Evolutionary conservation across 2,888 invertebrate genomes (phyloP), one percentile per base, ranked within the genome.

Genomic region (Dasysyrphus tricinctus): DNA sequence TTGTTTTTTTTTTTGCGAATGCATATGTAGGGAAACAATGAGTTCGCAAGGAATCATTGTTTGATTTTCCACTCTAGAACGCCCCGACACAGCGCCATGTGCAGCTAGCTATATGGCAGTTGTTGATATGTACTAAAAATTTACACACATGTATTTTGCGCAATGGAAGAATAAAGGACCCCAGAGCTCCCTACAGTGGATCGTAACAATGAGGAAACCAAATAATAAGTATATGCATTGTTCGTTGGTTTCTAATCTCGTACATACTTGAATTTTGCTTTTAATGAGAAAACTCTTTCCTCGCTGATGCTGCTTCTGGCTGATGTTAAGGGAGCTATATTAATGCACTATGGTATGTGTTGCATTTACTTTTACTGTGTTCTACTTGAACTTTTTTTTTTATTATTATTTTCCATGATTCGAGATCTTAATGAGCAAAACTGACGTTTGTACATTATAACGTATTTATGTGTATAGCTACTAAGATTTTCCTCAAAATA

Each of bases 21-120:
- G 69, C 72, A 79, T 56, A 73, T 73, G 77, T 72, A 80, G 9
- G 42, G 49, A 78, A 85, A 85, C 83, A 81, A 81, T 81, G 83
- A 75, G 73, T 61, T 73, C n/a, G 69, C 77, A 39, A 63, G 63
- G 77, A 81, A 81, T 81, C 74, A 81, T 85, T 85, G 85, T 85
- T 85, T 81, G 81, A 85, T 85, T 85, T 85, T 85, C 81, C 77
- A 85, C 85, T 78, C 81, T 78, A 81, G 74, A 85, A 85, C 85
- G 80, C 80, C 63, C 85, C 73, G 80, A 76, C 65, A 69, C 67
- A 56, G 65, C 47, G 34, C 37, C n/a, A 57, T 76, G 49, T 47
- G 44, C 37, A 44, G 76, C 44, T 24, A n/a, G 76, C 54, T 37
- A n/a, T 37, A n/a, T 44, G 34, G 49, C 44, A 67, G 56, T 77